phyloP scores from a whole-genome alignment of 2,797 vertebrate species.

The Calcarius lapponicus region DNA sequence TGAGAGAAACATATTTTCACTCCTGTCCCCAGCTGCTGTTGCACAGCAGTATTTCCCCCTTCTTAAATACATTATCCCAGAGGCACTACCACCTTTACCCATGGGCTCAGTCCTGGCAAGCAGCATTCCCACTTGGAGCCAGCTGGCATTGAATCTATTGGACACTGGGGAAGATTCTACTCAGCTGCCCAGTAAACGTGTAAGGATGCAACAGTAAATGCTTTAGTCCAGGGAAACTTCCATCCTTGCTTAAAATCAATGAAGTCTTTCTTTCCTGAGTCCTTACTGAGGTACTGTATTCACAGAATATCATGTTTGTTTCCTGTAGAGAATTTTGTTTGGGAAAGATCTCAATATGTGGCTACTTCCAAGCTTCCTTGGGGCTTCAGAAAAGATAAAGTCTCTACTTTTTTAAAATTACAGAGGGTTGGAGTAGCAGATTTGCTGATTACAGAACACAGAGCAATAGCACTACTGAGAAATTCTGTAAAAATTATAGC shows the following conservation, averaged over 20 bases:
- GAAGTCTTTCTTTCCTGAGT: not conserved
- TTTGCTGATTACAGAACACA: not conserved
- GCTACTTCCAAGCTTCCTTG: not conserved
- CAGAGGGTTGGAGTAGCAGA: not conserved
- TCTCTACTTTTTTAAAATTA: not conserved
- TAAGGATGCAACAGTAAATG: not conserved
- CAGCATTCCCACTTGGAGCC: not conserved
- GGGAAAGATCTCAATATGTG: not conserved
- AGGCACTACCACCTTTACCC: rapidly evolving
- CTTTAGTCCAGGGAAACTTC: not conserved
- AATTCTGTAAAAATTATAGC: not conserved
- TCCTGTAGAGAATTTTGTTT: not conserved
- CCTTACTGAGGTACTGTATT: not conserved
- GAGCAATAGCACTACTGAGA: not conserved
- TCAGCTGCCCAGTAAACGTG: not conserved
- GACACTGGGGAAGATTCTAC: not conserved
- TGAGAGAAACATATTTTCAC: not conserved
- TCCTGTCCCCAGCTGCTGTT: not conserved
- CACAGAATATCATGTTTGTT: not conserved
- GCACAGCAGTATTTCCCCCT: not conserved
- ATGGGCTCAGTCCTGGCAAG: not conserved
- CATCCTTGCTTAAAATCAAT: not conserved
- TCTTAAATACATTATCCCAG: not conserved
- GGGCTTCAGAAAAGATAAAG: not conserved
- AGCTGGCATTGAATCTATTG: not conserved